phyloP scores from a whole-genome alignment of 2,888 invertebrate genomes.

The Parapristionchus giblindavisi region DNA sequence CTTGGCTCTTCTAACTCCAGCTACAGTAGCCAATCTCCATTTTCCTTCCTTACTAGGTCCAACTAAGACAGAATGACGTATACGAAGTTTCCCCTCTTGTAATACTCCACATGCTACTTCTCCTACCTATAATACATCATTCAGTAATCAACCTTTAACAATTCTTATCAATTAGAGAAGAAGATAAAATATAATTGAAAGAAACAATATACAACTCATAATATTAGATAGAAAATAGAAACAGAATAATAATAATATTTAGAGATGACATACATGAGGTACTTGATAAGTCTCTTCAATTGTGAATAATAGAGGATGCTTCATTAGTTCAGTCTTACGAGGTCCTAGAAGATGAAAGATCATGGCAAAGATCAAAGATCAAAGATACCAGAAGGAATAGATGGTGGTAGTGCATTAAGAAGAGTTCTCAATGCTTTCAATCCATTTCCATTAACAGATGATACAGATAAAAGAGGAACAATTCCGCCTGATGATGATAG shows the following conservation, averaged over 20 bases:
- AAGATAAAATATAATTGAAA: too few relatives aligned
- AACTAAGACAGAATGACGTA: constrained; percentile 76
- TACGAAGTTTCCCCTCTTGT: constrained; percentile 84
- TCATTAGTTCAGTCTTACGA: constrained; percentile 44
- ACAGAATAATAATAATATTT: too few relatives aligned
- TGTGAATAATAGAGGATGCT: constrained; percentile 77
- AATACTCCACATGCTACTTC: constrained; percentile 72
- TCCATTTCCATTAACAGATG: constrained; percentile 88
- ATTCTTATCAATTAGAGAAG: too few relatives aligned
- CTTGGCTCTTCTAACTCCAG: constrained; percentile 31
- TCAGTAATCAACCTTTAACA: background rate
- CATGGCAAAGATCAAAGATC: constrained; percentile 71
- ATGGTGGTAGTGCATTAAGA: constrained; percentile 48
- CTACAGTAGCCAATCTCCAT: constrained; percentile 35
- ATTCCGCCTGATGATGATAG: constrained; percentile 71
- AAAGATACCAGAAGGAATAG: constrained; percentile 63
- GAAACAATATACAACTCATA: too few relatives aligned
- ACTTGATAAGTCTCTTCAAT: constrained; percentile 83
- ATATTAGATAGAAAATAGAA: too few relatives aligned
- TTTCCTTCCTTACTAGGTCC: constrained; percentile 71
- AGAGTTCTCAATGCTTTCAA: constrained; percentile 76
- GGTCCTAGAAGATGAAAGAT: background rate
- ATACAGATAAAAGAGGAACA: constrained; percentile 76
- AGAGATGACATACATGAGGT: constrained; percentile 74
- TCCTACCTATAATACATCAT: constrained; percentile 59